phyloP scores from a whole-genome alignment of 2,888 invertebrate species.

The Polydrusus cervinus region DNA sequence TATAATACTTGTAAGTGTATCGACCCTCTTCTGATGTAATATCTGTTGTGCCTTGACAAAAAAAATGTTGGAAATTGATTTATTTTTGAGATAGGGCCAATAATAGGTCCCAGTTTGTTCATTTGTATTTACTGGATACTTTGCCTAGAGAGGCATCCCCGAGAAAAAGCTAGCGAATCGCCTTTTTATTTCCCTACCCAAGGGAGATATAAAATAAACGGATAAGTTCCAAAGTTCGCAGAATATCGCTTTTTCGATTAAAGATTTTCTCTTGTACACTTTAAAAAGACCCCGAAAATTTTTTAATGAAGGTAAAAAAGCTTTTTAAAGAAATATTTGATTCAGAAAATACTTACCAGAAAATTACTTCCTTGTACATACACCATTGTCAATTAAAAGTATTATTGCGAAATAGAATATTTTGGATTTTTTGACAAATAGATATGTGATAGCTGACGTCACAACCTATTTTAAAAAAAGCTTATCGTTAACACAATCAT shows the following conservation, averaged over 20 bases:
- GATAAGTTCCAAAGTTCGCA: conserved; percentile 65
- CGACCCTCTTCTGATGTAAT: not conserved
- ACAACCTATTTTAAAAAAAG: too few species aligned
- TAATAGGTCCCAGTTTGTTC: conserved; percentile 71
- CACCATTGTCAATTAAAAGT: too few species aligned
- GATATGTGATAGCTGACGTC: too few species aligned
- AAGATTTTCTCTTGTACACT: conserved; percentile 32
- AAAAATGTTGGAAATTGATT: conserved; percentile 69
- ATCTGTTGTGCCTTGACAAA: conserved; percentile 32
- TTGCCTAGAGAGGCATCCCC: conserved; percentile 65
- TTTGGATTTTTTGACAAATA: too few species aligned
- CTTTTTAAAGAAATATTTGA: not conserved
- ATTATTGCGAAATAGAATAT: too few species aligned
- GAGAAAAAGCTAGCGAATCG: conserved; percentile 61
- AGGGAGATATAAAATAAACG: conserved; percentile 69
- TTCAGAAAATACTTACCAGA: not conserved
- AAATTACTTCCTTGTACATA: too few species aligned
- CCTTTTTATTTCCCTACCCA: conserved; percentile 68
- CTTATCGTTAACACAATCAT: too few species aligned
- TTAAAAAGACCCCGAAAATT: not conserved
- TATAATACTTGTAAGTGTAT: not conserved
- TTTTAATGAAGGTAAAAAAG: conserved; percentile 11
- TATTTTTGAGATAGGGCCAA: conserved; percentile 69
- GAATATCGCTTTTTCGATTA: conserved; percentile 52
- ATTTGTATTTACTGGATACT: conserved; percentile 69